Base-by-base conservation (phyloP, 2,113 vertebrate species). In the Otis tarda region DNA sequence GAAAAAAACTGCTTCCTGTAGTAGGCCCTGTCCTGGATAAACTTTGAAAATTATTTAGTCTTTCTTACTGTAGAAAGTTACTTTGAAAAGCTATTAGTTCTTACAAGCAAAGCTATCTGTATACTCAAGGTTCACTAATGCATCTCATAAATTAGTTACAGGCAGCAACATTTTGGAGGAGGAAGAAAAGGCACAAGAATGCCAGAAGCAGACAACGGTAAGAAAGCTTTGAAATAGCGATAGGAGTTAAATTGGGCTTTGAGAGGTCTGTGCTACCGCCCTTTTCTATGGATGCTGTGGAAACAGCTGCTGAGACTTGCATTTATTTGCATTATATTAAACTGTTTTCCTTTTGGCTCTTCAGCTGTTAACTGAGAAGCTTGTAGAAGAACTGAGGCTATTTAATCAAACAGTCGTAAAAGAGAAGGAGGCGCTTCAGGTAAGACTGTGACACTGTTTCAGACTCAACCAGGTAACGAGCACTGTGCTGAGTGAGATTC, bases 361-460 rank as follows among this genome's bases (percentile, higher is more conserved):
- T 85, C 90, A 98, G 98, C 56, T 94, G 63, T 92, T 98, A 19
- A 97, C 97, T 5, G 94, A 97, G 92, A 93, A 97, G 63, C 95
- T 98, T 31, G 41, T 94, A 78, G 96, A 92, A 74, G 97, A 98
- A 14, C 49, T 98, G 95, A 94, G 56, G 79, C 47, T 89, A 10
- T 98, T 98, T 93, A 98, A 94, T 25, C 78, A 97, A 91, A 94
- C 77, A 15, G 95, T 87, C 87, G 97, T 49, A 61, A 87, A 97
- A 82, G 97, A 98, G 70, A 97, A 95, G 64, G 96, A 97, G 19
- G 71, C 87, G 18, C 74, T 98, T 61, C 93, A 98, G 98, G 98
- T 98, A 78, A 97, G 97, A 41, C 24, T 28, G 63, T 17, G 70
- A 33, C 49, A 39, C 56, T 16, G 22, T 37, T 63, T 57, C 22